These are phyloP conservation scores for Oscheius onirici DNA, from an alignment of 2,888 invertebrate species.

Conservation along the genomic window DNA sequence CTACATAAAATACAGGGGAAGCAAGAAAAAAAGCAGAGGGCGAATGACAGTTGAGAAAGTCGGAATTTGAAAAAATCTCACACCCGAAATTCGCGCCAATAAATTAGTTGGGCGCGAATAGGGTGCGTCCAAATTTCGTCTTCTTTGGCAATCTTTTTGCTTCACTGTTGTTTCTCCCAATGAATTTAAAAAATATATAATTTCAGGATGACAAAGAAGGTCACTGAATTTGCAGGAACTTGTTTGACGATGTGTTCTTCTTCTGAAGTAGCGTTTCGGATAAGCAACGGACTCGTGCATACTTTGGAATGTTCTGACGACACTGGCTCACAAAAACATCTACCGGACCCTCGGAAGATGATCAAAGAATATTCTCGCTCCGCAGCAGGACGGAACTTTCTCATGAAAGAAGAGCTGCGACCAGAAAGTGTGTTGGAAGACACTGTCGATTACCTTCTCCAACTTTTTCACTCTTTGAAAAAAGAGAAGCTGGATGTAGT, in stretches of 20 bases:
- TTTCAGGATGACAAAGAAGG: neutral
- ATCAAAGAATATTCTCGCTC: constrained; percentile 51
- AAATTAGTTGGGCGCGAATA: neutral
- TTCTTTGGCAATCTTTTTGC: too few relatives aligned
- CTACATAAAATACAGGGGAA: neutral
- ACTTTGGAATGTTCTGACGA: constrained; percentile 38
- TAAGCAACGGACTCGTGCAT: constrained; percentile 41
- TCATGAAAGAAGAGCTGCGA: constrained; percentile 35
- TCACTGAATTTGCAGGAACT: neutral
- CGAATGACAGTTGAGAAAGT: neutral
- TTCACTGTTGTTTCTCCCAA: too few relatives aligned
- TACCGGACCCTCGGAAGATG: constrained; percentile 31
- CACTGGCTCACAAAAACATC: neutral
- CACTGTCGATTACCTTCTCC: constrained; percentile 47
- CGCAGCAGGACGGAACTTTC: constrained; percentile 41
- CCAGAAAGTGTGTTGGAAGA: constrained; percentile 36
- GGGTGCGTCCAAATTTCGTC: neutral
- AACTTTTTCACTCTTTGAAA: constrained; percentile 34
- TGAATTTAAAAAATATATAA: neutral
- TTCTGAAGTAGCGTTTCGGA: constrained; percentile 42
- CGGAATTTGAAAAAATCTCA: neutral
- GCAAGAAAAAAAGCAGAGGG: neutral
- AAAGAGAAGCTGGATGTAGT: constrained; percentile 37
- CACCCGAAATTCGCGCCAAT: neutral
- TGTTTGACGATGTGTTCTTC: constrained; percentile 42